A percentile compares a stretch with the other conserved stretches of the same genome.
phyloP scores from a whole-genome alignment of 2,888 invertebrate species.

The Dynastes grantii region DNA sequence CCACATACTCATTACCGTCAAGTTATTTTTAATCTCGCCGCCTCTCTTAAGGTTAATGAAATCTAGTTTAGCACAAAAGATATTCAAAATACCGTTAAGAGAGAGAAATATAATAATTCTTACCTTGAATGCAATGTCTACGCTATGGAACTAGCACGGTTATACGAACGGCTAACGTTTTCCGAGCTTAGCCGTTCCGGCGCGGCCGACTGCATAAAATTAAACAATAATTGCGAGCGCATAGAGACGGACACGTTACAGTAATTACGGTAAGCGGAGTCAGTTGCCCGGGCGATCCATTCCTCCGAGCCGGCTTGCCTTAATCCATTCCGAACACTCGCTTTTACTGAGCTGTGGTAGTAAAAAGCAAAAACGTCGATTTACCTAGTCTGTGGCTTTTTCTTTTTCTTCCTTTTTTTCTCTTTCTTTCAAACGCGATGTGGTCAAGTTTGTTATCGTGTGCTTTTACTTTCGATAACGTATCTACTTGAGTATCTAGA shows the following conservation, averaged over 20 bases:
- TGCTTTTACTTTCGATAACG: too few species aligned
- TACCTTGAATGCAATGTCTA: constrained; percentile 38
- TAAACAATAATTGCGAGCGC: constrained; percentile 9
- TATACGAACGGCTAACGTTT: background rate
- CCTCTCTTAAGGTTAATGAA: constrained; percentile 40
- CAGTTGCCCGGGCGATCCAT: background rate
- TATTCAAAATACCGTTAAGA: constrained; percentile 44
- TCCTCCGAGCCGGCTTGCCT: background rate
- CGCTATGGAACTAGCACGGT: constrained; percentile 27
- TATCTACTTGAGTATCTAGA: too few species aligned
- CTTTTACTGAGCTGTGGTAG: background rate
- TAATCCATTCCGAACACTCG: background rate
- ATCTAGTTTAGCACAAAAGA: constrained; percentile 38
- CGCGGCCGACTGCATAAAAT: constrained; percentile 8
- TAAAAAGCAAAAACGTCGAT: too few species aligned
- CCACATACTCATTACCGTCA: too few species aligned
- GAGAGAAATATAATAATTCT: constrained; percentile 39
- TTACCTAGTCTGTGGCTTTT: too few species aligned
- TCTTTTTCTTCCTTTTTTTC: too few species aligned
- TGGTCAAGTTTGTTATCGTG: too few species aligned
- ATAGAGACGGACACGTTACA: constrained; percentile 15
- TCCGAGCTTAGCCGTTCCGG: background rate
- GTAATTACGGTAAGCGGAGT: background rate
- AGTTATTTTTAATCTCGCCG: background rate
- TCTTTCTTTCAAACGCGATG: too few species aligned